Evolutionary conservation across 2,797 vertebrate genomes (phyloP).

Genomic region (Myotis daubentonii): DNA sequence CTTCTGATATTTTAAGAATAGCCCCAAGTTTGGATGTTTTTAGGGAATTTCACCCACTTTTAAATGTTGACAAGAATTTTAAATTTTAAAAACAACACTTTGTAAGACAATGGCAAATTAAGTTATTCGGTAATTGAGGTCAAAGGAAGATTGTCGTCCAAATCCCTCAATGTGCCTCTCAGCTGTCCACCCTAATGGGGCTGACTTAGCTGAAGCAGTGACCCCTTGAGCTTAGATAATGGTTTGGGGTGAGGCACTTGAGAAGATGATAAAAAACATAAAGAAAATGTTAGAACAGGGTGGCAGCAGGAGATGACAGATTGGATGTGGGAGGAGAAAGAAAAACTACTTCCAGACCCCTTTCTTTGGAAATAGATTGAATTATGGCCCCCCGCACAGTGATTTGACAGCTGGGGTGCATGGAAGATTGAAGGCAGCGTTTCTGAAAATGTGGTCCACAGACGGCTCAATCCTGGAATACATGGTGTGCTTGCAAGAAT

Average conservation of each 20-base stretch:
- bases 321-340: constrained; percentile 66
- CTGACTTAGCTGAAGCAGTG: not conserved
- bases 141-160: not conserved
- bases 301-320: constrained; percentile 67
- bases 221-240: not conserved
- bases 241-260: not conserved
- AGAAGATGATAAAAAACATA: not conserved
- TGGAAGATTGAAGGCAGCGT: not conserved
- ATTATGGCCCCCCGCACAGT: not conserved
- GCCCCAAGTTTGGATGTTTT: not conserved
- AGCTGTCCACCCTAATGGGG: not conserved
- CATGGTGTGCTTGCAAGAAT: not conserved
- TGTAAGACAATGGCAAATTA: not conserved
- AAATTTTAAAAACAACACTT: not conserved
- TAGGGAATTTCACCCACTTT: not conserved
- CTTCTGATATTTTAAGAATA: not conserved
- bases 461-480: not conserved
- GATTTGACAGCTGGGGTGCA: not conserved
- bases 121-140: not conserved
- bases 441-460: constrained; percentile 6
- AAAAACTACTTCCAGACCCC: constrained; percentile 58
- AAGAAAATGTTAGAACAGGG: constrained; percentile 41
- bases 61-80: constrained; percentile 21
- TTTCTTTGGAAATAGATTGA: constrained; percentile 57
- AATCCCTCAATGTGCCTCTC: no score